phyloP scores from a whole-genome alignment of 2,113 vertebrate genomes.

The Syngnathus scovelli region DNA sequence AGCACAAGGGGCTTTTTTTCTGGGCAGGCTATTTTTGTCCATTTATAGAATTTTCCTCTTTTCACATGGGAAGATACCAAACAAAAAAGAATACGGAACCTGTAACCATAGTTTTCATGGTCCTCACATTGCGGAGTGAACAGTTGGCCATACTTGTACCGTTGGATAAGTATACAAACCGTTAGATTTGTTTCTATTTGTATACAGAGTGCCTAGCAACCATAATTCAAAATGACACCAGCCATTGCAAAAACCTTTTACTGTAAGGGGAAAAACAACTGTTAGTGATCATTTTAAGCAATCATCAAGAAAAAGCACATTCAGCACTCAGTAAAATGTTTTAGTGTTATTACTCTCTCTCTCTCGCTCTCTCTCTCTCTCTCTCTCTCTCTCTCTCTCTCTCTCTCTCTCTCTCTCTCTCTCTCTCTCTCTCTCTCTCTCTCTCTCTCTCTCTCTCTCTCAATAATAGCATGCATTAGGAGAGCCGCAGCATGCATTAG shows the following conservation, averaged over 20 bases:
- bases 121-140: conserved; percentile 2
- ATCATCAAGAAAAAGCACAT: conserved; percentile 41
- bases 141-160: neutral
- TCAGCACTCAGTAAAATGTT: conserved; percentile 50
- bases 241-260: conserved; percentile 26
- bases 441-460: too few relatives aligned
- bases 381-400: too few relatives aligned
- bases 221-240: conserved; percentile 39
- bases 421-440: too few relatives aligned
- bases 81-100: neutral
- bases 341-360: conserved; percentile 56
- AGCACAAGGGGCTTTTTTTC: neutral
- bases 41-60: neutral
- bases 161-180: conserved; percentile 71
- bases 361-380: neutral
- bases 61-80: neutral
- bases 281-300: conserved; percentile 51
- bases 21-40: neutral
- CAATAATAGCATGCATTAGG: conserved; percentile 40
- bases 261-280: conserved; percentile 35
- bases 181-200: conserved; percentile 74
- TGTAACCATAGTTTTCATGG: neutral
- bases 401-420: too few relatives aligned
- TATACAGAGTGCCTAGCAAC: conserved; percentile 66
- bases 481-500: conserved; percentile 61